These are phyloP conservation scores for Ivindomyrus marchei DNA, from an alignment of 2,113 vertebrate genomes.

Conservation along the genomic window DNA sequence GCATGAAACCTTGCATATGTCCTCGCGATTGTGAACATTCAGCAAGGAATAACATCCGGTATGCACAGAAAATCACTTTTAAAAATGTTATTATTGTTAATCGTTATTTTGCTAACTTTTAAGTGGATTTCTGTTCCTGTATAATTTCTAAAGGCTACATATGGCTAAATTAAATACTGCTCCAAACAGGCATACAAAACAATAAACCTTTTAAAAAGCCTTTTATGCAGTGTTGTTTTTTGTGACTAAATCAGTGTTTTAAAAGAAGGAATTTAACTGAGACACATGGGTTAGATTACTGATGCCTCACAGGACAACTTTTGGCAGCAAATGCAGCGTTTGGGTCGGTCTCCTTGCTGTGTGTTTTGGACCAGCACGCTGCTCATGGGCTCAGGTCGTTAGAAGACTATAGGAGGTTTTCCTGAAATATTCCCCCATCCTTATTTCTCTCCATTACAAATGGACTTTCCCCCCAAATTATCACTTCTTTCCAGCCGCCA, in stretches of 20 bases:
- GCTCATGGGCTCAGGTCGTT: not conserved
- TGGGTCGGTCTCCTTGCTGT: not conserved
- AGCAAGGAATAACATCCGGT: not conserved
- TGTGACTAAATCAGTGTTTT: not conserved
- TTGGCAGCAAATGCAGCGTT: not conserved
- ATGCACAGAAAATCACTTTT: not conserved
- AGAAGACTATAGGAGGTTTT: not conserved
- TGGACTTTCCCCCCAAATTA: not conserved
- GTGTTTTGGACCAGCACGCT: not conserved
- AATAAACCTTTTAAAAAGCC: not conserved
- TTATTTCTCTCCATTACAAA: not conserved
- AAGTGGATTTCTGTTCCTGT: not conserved
- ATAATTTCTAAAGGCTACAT: not conserved
- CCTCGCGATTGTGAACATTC: not conserved
- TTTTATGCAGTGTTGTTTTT: not conserved
- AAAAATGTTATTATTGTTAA: not conserved
- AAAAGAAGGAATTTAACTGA: not conserved
- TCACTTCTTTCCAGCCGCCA: not conserved
- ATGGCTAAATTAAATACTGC: not conserved
- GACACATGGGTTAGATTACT: not conserved
- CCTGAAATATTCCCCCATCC: not conserved
- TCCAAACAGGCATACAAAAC: not conserved
- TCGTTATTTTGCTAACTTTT: not conserved
- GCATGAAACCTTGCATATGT: not conserved
- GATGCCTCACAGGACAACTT: not conserved